Evolutionary conservation across 2,113 vertebrate species (phyloP), one percentile per base, ranked within the genome.

Genomic region (Gadus chalcogrammus): DNA sequence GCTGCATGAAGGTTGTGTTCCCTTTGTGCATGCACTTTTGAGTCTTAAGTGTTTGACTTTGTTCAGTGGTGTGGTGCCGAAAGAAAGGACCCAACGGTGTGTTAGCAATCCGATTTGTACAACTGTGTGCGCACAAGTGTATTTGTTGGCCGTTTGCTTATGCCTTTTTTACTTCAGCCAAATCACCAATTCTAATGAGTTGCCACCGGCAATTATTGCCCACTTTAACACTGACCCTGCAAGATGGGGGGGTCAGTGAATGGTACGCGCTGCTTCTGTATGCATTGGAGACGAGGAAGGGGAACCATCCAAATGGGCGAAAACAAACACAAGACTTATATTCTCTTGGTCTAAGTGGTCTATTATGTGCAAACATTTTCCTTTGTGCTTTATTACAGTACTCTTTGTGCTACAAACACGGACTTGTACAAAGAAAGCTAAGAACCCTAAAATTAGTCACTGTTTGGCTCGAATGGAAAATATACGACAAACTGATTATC

Each of bases 181-280:
- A 88, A 90, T 89, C 84, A 89, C 83, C 84, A 91, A 88, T 89
- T 89, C 88, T 91, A 90, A 92, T 90, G 88, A 90, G 83, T 90
- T 85, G 87, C 87, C 85, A 84, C 82, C 70, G 87, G 88, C 88
- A 88, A 91, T 92, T 90, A 91, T 85, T 84, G 85, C 87, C 83
- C 89, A 90, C 88, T 90, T 91, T 87, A 87, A 84, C 67, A 59
- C 65, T 88, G 89, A 91, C 88, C 86, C 85, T 74, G 80, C 78
- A 80, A 87, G 86, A 89, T 76, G 84, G 83, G 76, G 72, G 74
- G 82, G 87, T 88, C 84, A 87, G 81, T 79, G 85, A 78, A 69
- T 73, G 73, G 75, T 85, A 76, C 75, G 78, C 84, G 83, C 74
- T 79, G 81, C 75, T 78, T 84, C 78, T 85, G 86, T 84, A 75